phyloP scores from a whole-genome alignment of 2,113 vertebrate species.

The Anseranas semipalmata region DNA sequence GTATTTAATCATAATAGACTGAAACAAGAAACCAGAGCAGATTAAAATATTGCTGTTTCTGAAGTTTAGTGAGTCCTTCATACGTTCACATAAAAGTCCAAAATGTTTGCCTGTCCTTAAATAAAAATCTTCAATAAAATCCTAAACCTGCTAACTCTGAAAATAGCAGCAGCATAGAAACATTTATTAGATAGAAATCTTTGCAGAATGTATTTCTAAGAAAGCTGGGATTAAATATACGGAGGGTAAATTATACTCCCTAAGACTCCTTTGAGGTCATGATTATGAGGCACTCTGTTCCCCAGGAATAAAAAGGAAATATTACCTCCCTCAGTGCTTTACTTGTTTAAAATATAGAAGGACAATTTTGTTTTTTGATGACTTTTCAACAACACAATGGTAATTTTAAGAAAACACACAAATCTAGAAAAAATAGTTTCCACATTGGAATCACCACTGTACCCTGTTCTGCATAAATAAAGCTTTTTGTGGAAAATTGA shows the following conservation, averaged over 20 bases:
- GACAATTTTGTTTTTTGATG: neutral
- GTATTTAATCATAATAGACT: neutral
- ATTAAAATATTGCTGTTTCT: slow-evolving; percentile 1
- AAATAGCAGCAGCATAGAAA: neutral
- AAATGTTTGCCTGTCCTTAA: neutral
- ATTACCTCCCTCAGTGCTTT: neutral
- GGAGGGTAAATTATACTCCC: neutral
- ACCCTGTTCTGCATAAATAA: neutral
- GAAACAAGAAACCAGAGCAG: neutral
- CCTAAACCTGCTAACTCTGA: neutral
- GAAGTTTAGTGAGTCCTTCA: slow-evolving; percentile 7
- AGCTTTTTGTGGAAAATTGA: neutral
- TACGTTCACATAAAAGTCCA: neutral
- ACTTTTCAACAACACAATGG: neutral
- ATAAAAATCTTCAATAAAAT: neutral
- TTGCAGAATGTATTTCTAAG: neutral
- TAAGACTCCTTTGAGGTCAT: neutral
- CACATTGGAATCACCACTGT: neutral
- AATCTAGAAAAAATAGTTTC: neutral
- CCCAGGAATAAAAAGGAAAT: neutral
- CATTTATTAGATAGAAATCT: neutral
- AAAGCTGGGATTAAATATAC: neutral
- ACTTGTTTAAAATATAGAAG: neutral
- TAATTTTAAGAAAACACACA: neutral
- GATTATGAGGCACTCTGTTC: neutral